Percentiles rank a stretch among this genome's conserved stretches.
These are phyloP conservation scores for Rhegmatorhina hoffmannsi DNA, from an alignment of 2,113 vertebrate species.

Conservation along the genomic window DNA sequence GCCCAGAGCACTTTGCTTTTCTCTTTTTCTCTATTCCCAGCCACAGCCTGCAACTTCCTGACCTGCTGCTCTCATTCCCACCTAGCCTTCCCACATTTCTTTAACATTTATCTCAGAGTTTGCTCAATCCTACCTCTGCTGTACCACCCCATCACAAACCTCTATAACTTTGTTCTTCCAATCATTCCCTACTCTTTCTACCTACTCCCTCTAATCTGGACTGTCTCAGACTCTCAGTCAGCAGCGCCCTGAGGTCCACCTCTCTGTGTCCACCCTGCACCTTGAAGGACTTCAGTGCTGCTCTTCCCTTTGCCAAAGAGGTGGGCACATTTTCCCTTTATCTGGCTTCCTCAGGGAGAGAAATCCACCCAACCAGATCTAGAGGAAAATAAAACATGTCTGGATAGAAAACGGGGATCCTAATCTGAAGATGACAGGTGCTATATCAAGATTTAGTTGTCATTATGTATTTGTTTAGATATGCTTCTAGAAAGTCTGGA, in stretches of 20 bases:
- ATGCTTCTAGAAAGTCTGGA: background rate
- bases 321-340: background rate
- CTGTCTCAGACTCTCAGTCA: background rate
- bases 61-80: rapidly evolving
- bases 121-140: background rate
- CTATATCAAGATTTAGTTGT: background rate
- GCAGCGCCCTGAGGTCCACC: background rate
- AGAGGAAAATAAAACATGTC: background rate
- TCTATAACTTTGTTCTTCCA: background rate
- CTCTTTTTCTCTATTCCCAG: background rate
- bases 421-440: background rate
- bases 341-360: background rate
- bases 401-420: background rate
- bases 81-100: background rate
- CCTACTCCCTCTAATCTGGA: background rate
- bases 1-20: background rate
- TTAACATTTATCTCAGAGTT: background rate
- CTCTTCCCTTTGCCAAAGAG: background rate
- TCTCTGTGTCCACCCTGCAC: background rate
- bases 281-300: background rate
- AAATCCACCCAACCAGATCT: background rate
- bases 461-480: background rate
- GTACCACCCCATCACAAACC: background rate
- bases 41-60: background rate
- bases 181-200: background rate